Evolutionary conservation across 30 jellyfish, hydroid and myxozoan species (phyloP), one percentile per base, ranked within the genome.

Genomic region (Mastigias papua): DNA sequence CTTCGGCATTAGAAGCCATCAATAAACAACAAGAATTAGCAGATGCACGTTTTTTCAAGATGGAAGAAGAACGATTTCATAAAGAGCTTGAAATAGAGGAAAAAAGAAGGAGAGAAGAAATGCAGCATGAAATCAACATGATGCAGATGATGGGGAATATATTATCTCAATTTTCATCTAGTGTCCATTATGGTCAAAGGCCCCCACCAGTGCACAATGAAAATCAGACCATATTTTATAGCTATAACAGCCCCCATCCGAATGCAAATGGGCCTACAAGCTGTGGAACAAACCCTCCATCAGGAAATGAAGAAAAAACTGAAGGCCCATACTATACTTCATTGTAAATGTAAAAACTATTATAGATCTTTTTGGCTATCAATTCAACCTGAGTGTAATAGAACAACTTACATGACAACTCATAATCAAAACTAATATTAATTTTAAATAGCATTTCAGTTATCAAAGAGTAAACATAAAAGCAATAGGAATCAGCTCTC

Each of bases 91-190:
- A 61, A 30, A 34, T 61, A 8, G 90, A 80, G 32, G 81, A 80
- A 80, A 80, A 35, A 50, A n/a, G n/a, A n/a, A 30, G 81, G 13
- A 61, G 31, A 63, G 81, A 80, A 20, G 90, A 63, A 29, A 80
- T 34, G 81, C 81, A 80, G 46, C 90, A 80, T 80, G 90, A 80
- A 46, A 28, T 80, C 1, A 16, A 21, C 11, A 62, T 80, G 90
- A 64, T 80, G 90, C 80, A 63, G 42, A 80, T 80, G 81, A 80
- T 80, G 90, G 90, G 81, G 7, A 42, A 80, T 48, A 62, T 80
- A 69, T 62, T 62, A 27, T n/a, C 81, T 4, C 42, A 80, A 64
- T 54, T 78, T 20, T 34, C 8, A 11, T 60, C 67, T 20, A 68
- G 8, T 68, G 16, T 68, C 73, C 10, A n/a, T 23, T 23, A 61